phyloP scores from a whole-genome alignment of 2,888 invertebrate genomes.

The Drosophila planitibia region DNA sequence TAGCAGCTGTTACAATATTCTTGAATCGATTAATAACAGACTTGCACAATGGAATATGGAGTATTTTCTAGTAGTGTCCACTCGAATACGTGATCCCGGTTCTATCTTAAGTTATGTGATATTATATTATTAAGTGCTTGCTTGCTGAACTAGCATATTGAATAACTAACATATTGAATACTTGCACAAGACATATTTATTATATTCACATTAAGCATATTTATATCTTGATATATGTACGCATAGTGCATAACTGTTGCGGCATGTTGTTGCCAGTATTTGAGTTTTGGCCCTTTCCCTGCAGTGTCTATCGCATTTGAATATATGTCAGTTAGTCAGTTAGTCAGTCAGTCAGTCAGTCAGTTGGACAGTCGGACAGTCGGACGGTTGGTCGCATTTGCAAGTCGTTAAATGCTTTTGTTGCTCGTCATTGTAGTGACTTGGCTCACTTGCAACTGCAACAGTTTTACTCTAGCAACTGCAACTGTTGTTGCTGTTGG shows the following conservation, averaged over 20 bases:
- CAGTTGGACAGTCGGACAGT: constrained; percentile 25
- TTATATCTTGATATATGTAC: neutral
- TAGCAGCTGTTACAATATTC: neutral
- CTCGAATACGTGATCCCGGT: neutral
- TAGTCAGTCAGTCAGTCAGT: constrained; percentile 51
- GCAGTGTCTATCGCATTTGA: constrained; percentile 58
- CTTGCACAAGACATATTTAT: neutral
- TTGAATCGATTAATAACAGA: neutral
- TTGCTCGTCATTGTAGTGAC: constrained; percentile 51
- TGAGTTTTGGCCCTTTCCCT: neutral
- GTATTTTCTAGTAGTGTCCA: neutral
- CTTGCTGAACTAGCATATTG: neutral
- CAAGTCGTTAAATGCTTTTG: constrained; percentile 80
- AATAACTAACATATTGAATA: too few species aligned
- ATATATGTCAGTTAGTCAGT: constrained; percentile 48
- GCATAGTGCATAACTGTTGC: constrained; percentile 22
- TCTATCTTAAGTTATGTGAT: neutral
- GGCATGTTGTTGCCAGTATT: constrained; percentile 12
- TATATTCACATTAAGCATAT: neutral
- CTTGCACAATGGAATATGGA: neutral
- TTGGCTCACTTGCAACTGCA: constrained; percentile 44
- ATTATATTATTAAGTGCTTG: neutral
- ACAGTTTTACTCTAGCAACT: constrained; percentile 27
- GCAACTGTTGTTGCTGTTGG: constrained; percentile 49
- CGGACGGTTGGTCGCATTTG: constrained; percentile 56